phyloP scores from a whole-genome alignment of 2,797 vertebrate species.

The Australoheros facetus region DNA sequence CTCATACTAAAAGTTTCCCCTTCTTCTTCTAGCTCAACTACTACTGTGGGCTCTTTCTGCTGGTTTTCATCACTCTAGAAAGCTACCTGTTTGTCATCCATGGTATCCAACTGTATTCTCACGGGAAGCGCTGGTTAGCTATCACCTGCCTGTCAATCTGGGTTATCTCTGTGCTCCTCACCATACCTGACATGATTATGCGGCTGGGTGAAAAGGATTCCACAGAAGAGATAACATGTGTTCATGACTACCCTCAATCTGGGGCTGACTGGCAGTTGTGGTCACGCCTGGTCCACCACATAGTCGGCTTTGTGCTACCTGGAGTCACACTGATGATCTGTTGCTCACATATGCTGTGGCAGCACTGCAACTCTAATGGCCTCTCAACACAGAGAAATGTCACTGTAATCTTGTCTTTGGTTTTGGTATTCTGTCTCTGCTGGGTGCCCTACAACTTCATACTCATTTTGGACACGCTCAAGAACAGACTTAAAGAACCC shows the following conservation, averaged over 20 bases:
- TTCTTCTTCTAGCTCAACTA: constrained; percentile 84
- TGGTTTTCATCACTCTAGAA: constrained; percentile 87
- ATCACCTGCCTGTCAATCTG: constrained; percentile 82
- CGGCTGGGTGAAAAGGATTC: constrained; percentile 33
- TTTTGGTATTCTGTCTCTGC: constrained; percentile 81
- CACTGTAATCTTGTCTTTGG: constrained; percentile 76
- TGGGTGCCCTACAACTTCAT: constrained; percentile 88
- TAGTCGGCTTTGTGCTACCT: constrained; percentile 85
- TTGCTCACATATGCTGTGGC: constrained; percentile 69
- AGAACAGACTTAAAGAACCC: not conserved
- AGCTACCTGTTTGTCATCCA: constrained; percentile 84
- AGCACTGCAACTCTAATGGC: constrained; percentile 24
- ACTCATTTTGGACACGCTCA: constrained; percentile 77
- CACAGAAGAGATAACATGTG: constrained; percentile 52
- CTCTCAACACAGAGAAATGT: constrained; percentile 46
- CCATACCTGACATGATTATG: constrained; percentile 77
- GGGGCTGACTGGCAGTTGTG: constrained; percentile 52
- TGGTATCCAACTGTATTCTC: constrained; percentile 78
- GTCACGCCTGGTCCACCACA: constrained; percentile 83
- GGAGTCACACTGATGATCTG: constrained; percentile 75
- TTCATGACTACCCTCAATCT: constrained; percentile 71
- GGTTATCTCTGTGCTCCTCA: constrained; percentile 61
- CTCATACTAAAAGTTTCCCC: not conserved
- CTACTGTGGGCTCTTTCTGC: constrained; percentile 90
- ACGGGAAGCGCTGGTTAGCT: constrained; percentile 69